A percentile compares a stretch with the other conserved stretches of the same genome.
Evolutionary conservation across 2,888 invertebrate genomes (phyloP).

Genomic region (Dicycla oo): DNA sequence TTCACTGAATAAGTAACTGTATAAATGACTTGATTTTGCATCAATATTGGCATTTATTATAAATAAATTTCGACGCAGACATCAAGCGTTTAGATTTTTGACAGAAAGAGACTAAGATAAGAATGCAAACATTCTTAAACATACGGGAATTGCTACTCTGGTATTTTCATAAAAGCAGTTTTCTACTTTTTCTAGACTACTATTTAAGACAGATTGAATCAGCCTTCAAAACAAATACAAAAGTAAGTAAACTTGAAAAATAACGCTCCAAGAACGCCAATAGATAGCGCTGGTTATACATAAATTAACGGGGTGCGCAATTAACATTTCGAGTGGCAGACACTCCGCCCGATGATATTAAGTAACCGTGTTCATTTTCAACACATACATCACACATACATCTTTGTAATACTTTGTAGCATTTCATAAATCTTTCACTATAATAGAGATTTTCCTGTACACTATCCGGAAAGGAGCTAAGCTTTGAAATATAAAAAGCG

Average conservation of each 20-base stretch:
- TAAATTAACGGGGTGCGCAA: constrained; percentile 49
- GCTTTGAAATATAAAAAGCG: constrained; percentile 65
- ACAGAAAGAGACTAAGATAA: not conserved
- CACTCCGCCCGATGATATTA: constrained; percentile 41
- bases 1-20: too few species aligned
- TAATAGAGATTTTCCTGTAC: constrained; percentile 54
- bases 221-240: not conserved
- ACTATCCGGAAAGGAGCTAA: constrained; percentile 52
- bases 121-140: not conserved
- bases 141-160: not conserved
- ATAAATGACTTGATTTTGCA: too few species aligned
- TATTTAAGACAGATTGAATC: not conserved
- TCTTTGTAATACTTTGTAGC: constrained; percentile 34
- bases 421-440: constrained; percentile 57
- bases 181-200: not conserved
- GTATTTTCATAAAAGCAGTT: not conserved
- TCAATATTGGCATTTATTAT: too few species aligned
- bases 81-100: not conserved
- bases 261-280: constrained; percentile 23
- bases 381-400: constrained; percentile 22
- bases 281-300: constrained; percentile 43
- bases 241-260: not conserved
- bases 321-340: constrained; percentile 56
- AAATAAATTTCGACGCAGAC: too few species aligned
- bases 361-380: constrained; percentile 38